Evolutionary conservation across 1,140 invertebrate genomes (phyloP).

Genomic region (Thaumatotibia leucotreta): DNA sequence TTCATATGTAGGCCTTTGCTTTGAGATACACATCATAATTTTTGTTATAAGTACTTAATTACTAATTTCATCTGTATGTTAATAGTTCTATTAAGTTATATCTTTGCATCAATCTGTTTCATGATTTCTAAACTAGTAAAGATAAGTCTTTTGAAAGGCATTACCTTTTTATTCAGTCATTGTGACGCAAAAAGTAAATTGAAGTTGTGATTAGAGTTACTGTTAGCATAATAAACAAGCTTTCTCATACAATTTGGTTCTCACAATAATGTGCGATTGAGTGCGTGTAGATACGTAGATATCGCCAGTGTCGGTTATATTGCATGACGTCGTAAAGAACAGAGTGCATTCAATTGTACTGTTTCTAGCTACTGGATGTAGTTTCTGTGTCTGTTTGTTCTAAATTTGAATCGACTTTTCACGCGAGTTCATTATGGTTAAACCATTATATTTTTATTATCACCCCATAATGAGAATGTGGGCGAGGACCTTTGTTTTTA

Average conservation of each 20-base stretch:
- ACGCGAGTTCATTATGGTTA: not conserved
- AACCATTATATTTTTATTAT: too few species aligned
- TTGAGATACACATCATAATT: not conserved
- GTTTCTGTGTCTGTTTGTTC: not conserved
- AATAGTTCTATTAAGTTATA: not conserved
- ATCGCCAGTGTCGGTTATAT: constrained; percentile 14
- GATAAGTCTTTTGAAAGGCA: constrained; percentile 46
- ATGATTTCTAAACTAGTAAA: constrained; percentile 5
- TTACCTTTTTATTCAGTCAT: constrained; percentile 37
- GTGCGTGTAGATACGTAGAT: constrained; percentile 32
- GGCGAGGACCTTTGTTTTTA: too few species aligned
- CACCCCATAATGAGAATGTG: too few species aligned
- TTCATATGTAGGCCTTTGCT: not conserved
- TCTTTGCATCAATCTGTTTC: not conserved
- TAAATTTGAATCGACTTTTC: not conserved
- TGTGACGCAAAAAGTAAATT: constrained; percentile 63
- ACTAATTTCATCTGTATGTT: constrained; percentile 11
- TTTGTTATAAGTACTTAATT: not conserved
- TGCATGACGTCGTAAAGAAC: constrained; percentile 3
- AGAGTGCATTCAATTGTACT: not conserved
- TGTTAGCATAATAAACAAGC: constrained; percentile 46
- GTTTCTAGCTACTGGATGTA: not conserved
- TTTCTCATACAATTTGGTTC: constrained; percentile 49
- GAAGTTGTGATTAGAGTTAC: constrained; percentile 46
- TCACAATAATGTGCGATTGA: constrained; percentile 41